These are phyloP conservation scores for Trinorchestia longiramus DNA, from an alignment of 1,140 invertebrate species.

Conservation along the genomic window DNA sequence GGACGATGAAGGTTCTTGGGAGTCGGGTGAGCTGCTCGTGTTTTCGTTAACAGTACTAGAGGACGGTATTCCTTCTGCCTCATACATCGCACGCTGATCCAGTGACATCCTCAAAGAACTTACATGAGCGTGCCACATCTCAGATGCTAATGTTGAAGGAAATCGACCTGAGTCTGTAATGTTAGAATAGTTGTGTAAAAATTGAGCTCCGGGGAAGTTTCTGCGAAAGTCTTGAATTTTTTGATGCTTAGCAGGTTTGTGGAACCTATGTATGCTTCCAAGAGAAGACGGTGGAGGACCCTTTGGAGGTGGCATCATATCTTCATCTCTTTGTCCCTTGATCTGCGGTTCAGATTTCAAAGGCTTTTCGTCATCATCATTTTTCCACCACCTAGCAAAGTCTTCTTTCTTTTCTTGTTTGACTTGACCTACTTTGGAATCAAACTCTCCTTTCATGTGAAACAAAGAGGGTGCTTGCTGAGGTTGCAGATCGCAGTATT, in stretches of 20 bases:
- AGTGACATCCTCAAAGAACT: not conserved
- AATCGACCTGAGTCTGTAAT: not conserved
- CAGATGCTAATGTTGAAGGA: not conserved
- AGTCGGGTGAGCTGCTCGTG: not conserved
- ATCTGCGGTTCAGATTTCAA: not conserved
- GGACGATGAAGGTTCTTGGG: not conserved
- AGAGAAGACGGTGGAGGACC: not conserved
- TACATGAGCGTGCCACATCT: conserved; percentile 1
- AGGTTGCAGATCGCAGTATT: not conserved
- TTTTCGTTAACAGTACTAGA: not conserved
- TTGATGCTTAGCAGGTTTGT: not conserved
- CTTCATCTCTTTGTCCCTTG: not conserved
- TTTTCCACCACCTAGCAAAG: conserved; percentile 36
- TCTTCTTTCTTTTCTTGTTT: conserved; percentile 21
- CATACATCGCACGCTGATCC: not conserved
- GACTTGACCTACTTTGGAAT: not conserved
- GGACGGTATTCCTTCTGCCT: not conserved
- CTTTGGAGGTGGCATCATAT: conserved; percentile 19
- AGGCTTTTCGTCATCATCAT: conserved; percentile 21
- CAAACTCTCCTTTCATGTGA: conserved; percentile 25
- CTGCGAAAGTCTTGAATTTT: not conserved
- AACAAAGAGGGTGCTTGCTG: not conserved
- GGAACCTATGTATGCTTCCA: not conserved
- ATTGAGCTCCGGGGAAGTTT: not conserved
- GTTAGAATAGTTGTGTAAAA: not conserved